Percentiles rank a stretch among this genome's conserved stretches.
Evolutionary conservation across 2,113 vertebrate species (phyloP).

Genomic region (Silurus meridionalis): DNA sequence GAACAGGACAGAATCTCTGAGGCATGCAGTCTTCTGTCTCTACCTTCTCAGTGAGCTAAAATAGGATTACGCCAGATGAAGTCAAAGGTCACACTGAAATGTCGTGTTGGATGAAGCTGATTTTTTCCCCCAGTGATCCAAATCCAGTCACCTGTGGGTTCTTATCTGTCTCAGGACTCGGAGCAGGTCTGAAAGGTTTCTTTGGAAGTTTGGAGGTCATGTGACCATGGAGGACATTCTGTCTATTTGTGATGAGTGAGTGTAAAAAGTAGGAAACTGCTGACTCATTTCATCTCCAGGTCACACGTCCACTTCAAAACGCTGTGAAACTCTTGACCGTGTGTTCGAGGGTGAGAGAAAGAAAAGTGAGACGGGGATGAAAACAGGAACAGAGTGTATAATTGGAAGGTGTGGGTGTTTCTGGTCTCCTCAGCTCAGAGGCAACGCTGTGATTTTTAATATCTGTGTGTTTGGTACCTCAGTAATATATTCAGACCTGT

Average conservation of each 20-base stretch:
- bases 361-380: not conserved
- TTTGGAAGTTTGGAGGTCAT: not conserved
- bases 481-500: not conserved
- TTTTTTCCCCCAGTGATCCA: not conserved
- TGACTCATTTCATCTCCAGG: conserved; percentile 22
- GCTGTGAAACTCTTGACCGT: not conserved
- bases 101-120: not conserved
- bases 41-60: not conserved
- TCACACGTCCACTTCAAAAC: not conserved
- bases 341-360: not conserved
- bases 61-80: conserved; percentile 1
- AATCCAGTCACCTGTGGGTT: not conserved
- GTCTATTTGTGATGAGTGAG: not conserved
- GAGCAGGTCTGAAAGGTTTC: not conserved
- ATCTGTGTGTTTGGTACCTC: not conserved
- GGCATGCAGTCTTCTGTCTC: not conserved
- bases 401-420: not conserved
- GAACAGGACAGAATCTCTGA: conserved; percentile 10
- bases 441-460: not conserved
- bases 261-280: conserved; percentile 25
- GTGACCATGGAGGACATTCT: not conserved
- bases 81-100: conserved; percentile 13
- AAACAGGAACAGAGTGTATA: not conserved
- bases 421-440: not conserved
- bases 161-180: not conserved